A percentile compares a stretch with the other conserved stretches of the same genome.
Evolutionary conservation across 1,140 invertebrate species (phyloP).

Genomic region (Nymphalis io): DNA sequence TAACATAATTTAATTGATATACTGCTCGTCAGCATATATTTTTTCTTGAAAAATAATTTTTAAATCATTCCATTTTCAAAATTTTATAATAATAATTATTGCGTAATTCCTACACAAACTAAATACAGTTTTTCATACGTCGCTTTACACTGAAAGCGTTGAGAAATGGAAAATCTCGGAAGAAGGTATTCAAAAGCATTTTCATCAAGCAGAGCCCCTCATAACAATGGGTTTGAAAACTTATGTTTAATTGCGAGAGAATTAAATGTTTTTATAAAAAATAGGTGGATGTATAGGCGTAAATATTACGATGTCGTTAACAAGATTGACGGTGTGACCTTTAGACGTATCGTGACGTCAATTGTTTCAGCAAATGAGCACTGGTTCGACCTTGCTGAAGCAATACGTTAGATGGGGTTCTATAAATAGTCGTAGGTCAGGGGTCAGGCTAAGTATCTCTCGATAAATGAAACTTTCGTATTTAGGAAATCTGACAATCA

Average conservation of each 20-base stretch:
- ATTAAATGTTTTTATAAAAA: background rate
- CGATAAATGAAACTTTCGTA: slow-evolving; percentile 19
- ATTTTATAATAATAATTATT: too few relatives aligned
- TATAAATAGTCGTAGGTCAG: slow-evolving; percentile 75
- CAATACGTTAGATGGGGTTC: slow-evolving; percentile 59
- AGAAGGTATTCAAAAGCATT: slow-evolving; percentile 26
- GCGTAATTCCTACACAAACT: background rate
- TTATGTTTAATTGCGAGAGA: slow-evolving; percentile 19
- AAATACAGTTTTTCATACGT: slow-evolving; percentile 27
- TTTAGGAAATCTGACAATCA: background rate
- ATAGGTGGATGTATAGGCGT: slow-evolving; percentile 8
- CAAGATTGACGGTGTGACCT: slow-evolving; percentile 66
- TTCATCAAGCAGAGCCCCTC: slow-evolving; percentile 10
- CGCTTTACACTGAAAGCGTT: slow-evolving; percentile 24
- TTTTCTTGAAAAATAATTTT: too few relatives aligned
- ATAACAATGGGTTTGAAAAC: slow-evolving; percentile 17
- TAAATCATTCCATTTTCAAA: too few relatives aligned
- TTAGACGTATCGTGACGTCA: slow-evolving; percentile 68
- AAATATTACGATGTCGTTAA: slow-evolving; percentile 35
- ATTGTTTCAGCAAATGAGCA: slow-evolving; percentile 75
- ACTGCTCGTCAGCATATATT: too few relatives aligned
- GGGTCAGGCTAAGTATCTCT: slow-evolving; percentile 48
- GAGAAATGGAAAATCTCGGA: slow-evolving; percentile 24
- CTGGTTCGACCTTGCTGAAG: slow-evolving; percentile 60
- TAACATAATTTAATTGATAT: too few relatives aligned